Conservation (phyloP, 2,888 invertebrate genomes). For the Andrena camellia region DNA sequence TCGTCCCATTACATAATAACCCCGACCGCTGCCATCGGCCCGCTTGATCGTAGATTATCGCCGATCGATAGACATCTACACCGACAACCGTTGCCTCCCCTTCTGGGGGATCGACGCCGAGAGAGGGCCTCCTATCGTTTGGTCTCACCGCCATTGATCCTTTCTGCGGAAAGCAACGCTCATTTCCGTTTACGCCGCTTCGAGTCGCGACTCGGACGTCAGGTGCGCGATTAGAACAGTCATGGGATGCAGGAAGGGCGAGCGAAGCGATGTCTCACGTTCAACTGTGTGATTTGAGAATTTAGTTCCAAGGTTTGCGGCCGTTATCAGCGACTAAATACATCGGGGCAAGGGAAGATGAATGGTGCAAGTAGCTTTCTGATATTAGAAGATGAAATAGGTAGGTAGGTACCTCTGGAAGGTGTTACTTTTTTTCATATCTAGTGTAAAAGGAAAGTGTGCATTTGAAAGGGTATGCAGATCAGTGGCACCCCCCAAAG, state of each 20-base stretch:
- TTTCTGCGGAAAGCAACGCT: constrained; percentile 19
- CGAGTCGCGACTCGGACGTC: not conserved
- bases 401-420: no score
- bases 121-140: constrained; percentile 55
- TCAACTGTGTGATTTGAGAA: not conserved
- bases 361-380: no score
- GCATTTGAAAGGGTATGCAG: no score
- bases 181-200: constrained; percentile 42
- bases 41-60: constrained; percentile 71
- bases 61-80: constrained; percentile 69
- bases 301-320: no score
- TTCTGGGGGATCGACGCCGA: constrained; percentile 19
- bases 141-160: constrained; percentile 64
- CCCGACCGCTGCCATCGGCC: constrained; percentile 56
- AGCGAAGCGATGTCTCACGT: not conserved
- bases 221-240: constrained; percentile 27
- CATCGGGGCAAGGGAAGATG: no score
- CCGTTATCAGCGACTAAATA: no score
- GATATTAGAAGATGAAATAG: no score
- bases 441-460: no score
- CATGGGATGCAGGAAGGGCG: constrained; percentile 4
- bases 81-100: constrained; percentile 69
- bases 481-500: no score
- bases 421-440: no score
- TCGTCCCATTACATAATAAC: constrained; percentile 75